Evolutionary conservation across 2,113 vertebrate genomes (phyloP), one percentile per base, ranked within the genome.

Genomic region (Megaceryle maxima): DNA sequence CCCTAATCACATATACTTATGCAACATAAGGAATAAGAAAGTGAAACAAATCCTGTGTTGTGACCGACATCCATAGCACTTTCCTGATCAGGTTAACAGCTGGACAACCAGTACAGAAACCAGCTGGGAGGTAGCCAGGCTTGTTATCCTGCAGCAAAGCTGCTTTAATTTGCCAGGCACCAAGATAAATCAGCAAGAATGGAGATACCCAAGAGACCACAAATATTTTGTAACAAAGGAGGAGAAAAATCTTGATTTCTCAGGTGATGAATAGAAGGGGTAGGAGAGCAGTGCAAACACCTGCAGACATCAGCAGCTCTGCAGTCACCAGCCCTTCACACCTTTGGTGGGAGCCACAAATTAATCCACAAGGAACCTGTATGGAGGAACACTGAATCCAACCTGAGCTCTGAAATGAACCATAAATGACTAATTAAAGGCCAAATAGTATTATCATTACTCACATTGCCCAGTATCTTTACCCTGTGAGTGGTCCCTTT

Each of bases 371-470:
- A 92, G 94, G 90, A 96, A 41, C 28, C 0, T 5, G 3, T n/a
- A 68, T 16, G 57, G 43, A 59, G 51, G 51, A 92, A 60, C 33
- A 76, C 51, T 15, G 59, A 78, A 62, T 84, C 50, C 51, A 83
- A 2, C 41, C 46, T 43, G 51, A 57, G n/a, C 44, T 88, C 78
- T 21, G 20, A 91, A 92, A 83, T 51, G 53, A 88, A 17, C 77
- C 74, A 43, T 62, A 88, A 92, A 76, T 44, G 33, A 73, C 77
- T 94, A 87, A 95, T 88, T 91, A 92, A 94, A 82, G 90, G 77
- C 81, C 77, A 87, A 59, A 87, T 26, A 88, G 37, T 14, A 20
- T 87, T 78, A 85, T 60, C 59, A 60, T 84, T 82, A 57, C 86
- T 92, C 29, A 13, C 69, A 31, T 10, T 79, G 70, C 68, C 76